phyloP scores from a whole-genome alignment of 2,797 vertebrate genomes.

The Gila robusta region DNA sequence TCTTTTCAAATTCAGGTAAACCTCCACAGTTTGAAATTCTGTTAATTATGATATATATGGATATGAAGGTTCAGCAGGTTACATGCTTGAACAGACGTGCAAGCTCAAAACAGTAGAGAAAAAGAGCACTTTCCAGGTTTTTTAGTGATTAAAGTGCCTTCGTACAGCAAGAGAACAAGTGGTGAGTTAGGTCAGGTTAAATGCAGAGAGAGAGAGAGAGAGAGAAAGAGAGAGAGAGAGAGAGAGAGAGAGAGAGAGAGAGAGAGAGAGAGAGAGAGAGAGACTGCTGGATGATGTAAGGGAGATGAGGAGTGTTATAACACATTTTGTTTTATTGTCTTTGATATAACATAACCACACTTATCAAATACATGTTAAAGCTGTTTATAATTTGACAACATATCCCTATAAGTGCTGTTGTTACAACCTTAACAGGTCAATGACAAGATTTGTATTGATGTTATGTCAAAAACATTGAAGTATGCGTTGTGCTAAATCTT shows the following conservation, averaged over 20 bases:
- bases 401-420: neutral
- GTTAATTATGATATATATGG: neutral
- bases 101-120: neutral
- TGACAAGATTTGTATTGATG: neutral
- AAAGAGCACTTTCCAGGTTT: constrained; percentile 20
- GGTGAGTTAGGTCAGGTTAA: constrained; percentile 7
- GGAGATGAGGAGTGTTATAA: neutral
- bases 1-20: neutral
- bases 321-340: neutral
- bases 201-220: neutral
- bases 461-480: neutral
- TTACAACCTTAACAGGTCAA: neutral
- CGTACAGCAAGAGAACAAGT: constrained; percentile 2
- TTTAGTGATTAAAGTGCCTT: constrained; percentile 13
- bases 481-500: neutral
- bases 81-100: neutral
- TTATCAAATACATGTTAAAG: neutral
- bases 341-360: neutral
- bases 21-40: neutral
- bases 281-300: neutral
- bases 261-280: neutral
- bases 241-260: neutral
- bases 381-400: neutral
- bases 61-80: constrained; percentile 8
- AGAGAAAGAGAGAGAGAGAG: no score